Evolutionary conservation across 2,888 invertebrate species (phyloP), one percentile per base, ranked within the genome.

Genomic region (Hydroisotoma schaefferi): DNA sequence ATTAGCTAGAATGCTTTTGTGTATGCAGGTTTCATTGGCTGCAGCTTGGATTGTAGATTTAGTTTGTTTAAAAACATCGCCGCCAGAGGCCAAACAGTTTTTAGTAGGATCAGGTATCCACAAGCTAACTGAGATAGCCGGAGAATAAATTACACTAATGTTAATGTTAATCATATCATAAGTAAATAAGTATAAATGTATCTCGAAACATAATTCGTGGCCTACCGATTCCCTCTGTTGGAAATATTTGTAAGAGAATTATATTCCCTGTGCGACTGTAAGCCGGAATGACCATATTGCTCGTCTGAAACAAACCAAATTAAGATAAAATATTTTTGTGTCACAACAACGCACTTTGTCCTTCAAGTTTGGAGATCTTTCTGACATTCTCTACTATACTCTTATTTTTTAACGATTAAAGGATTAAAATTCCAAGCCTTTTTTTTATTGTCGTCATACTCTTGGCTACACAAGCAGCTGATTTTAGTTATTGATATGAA

Each of bases 241-340:
- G 63, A 22, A 55, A 63, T 4, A 64, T 12, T 43, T 67, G 67
- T 2, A 67, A 23, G 3, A 67, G 37, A n/a, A 67, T 57, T 4
- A 67, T 57, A 18, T 27, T 51, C 2, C 67, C 64, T 25, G 2
- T 33, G n/a, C n/a, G 23, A 12, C 57, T 44, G 48, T 37, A 67
- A 2, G 56, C 61, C 2, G 67, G 67, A 1, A 67, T 10, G 8
- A 59, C 29, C 58, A 57, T 59, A 8, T 43, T 37, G 23, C 51
- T 28, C 1, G 43, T 54, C 33, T 33, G 33, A 33, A 33, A 33
- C 15, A 33, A 33, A n/a, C n/a, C n/a, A n/a, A n/a, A n/a, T n/a
- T n/a, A n/a, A n/a, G n/a, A n/a, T n/a, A n/a, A n/a, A n/a, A n/a
- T n/a, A n/a, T n/a, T n/a, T n/a, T n/a, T n/a, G n/a, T n/a, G n/a